phyloP scores from a whole-genome alignment of 1,140 invertebrate genomes.

The Luehdorfia chinensis region DNA sequence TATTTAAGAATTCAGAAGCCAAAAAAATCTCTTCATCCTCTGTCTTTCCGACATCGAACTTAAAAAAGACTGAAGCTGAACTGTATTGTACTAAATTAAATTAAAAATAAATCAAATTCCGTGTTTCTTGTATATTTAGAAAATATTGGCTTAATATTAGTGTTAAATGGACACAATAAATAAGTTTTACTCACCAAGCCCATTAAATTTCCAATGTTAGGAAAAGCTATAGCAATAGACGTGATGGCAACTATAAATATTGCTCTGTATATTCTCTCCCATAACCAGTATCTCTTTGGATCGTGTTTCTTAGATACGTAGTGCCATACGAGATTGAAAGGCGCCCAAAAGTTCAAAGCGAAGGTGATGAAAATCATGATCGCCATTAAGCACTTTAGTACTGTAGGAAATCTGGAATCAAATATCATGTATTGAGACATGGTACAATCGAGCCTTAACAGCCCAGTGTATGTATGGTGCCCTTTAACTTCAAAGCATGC shows the following conservation, averaged over 20 bases:
- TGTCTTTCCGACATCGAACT: too few relatives aligned
- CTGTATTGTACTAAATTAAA: too few relatives aligned
- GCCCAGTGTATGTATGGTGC: too few relatives aligned
- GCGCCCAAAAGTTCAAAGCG: conserved; percentile 63
- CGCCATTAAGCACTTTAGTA: conserved; percentile 56
- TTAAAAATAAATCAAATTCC: too few relatives aligned
- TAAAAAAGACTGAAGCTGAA: too few relatives aligned
- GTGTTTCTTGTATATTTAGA: too few relatives aligned
- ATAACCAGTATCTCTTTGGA: conserved; percentile 43
- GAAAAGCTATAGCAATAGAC: conserved; percentile 51
- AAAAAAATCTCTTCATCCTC: too few relatives aligned
- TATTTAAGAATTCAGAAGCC: too few relatives aligned
- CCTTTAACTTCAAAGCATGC: too few relatives aligned
- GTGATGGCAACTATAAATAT: conserved; percentile 44
- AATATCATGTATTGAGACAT: conserved; percentile 1
- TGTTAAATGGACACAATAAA: too few relatives aligned
- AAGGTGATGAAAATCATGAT: conserved; percentile 65
- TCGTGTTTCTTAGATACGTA: conserved; percentile 52
- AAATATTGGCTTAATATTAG: too few relatives aligned
- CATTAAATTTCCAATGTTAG: conserved; percentile 61
- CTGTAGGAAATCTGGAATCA: conserved; percentile 50
- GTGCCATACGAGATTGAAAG: conserved; percentile 62
- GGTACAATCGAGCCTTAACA: too few relatives aligned
- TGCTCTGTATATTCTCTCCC: conserved; percentile 58
- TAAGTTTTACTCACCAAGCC: conserved; percentile 61